These are phyloP conservation scores for Leptopilina boulardi DNA, from an alignment of 1,140 invertebrate species.

Conservation along the genomic window DNA sequence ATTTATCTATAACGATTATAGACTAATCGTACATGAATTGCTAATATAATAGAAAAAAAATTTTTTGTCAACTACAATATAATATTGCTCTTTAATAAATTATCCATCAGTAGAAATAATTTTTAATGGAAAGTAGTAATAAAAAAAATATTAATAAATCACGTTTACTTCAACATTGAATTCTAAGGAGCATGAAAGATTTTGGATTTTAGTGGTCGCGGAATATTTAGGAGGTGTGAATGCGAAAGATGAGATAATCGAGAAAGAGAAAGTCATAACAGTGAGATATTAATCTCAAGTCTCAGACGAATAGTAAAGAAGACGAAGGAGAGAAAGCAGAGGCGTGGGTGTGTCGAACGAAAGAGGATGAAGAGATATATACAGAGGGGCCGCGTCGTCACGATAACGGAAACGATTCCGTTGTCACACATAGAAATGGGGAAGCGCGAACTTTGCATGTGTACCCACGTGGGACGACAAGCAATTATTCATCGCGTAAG, in stretches of 20 bases:
- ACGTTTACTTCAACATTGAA: too few species aligned
- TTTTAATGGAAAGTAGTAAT: too few species aligned
- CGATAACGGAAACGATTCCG: constrained; percentile 56
- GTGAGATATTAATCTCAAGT: constrained; percentile 27
- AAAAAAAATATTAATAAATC: too few species aligned
- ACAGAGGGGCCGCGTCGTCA: constrained; percentile 32
- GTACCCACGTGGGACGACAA: constrained; percentile 39
- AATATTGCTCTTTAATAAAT: too few species aligned
- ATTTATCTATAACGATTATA: constrained; percentile 11
- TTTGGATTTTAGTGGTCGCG: background rate
- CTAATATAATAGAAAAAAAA: background rate
- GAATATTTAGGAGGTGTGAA: constrained; percentile 8
- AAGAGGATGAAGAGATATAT: constrained; percentile 47
- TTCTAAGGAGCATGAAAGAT: background rate
- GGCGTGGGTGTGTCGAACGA: constrained; percentile 1
- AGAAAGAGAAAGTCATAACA: constrained; percentile 1
- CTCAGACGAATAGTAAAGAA: too few species aligned
- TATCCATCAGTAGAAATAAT: too few species aligned
- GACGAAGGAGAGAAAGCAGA: background rate
- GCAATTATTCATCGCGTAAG: constrained; percentile 74
- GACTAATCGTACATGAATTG: background rate
- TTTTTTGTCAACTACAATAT: background rate
- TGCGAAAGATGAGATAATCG: constrained; percentile 32
- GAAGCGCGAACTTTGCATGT: constrained; percentile 31
- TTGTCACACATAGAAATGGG: constrained; percentile 46